Evolutionary conservation across 2,888 invertebrate genomes (phyloP), one percentile per base, ranked within the genome.

Genomic region (Deroplatys truncata): DNA sequence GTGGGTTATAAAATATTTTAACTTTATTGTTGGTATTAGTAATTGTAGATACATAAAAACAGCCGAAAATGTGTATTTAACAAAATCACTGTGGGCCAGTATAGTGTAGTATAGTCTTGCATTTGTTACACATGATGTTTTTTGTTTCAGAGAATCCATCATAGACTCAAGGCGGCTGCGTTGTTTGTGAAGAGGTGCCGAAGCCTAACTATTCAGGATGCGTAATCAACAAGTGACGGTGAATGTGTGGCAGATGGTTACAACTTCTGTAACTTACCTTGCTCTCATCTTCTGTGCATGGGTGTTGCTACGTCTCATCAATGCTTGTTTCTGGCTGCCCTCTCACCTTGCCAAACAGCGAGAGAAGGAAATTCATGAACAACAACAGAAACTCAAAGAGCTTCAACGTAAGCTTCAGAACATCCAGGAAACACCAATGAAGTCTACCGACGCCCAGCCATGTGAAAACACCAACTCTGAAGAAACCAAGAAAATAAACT

Each of bases 181-280:
- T 43, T 43, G 13, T 43, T 13, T 72, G 20, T 72, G 56, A 72
- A 72, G 56, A 72, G 20, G 4, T 20, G 0, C 20, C 0, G 4
- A 4, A 20, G 2, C 2, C 15, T 7, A 72, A 1, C 1, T 20
- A 20, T 72, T 20, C 56, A 72, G 72, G n/a, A 96, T 96, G 96
- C 95, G 95, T 92, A 93, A 95, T 91, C 96, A 96, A 93, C 95
- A 96, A 94, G 96, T 97, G 0, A 94, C 94, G 31, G 96, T 96
- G 72, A 96, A 96, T 92, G 94, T 95, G 91, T 95, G 95, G 94
- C 95, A 95, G 90, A 96, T 97, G 96, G 93, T 95, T 0, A 94
- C 95, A 92, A 95, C 96, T 0, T 96, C 96, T 92, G 92, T 95
- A 83, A 94, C 95, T 25, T 97, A 96, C 92, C 94, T 96, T 86